Percentiles rank a stretch among this genome's conserved stretches.
These are phyloP conservation scores for Meles meles DNA, from an alignment of 2,113 vertebrate species.

Conservation along the genomic window DNA sequence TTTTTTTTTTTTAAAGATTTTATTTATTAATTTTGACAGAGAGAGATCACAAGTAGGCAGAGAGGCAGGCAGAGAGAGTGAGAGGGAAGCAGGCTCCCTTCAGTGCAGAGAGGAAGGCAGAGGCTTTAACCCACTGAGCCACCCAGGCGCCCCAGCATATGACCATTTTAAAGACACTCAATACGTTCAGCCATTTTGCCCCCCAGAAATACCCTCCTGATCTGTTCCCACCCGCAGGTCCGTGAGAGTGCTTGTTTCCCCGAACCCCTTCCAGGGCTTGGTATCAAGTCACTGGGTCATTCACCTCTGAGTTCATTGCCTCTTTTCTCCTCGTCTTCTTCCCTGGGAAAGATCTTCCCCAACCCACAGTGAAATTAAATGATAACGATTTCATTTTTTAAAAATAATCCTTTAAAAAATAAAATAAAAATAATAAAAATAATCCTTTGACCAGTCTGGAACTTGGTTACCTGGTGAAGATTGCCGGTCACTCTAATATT, in stretches of 20 bases:
- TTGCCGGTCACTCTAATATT: background rate
- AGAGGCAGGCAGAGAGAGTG: too few species aligned
- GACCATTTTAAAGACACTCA: conserved; percentile 48
- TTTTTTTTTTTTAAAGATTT: too few species aligned
- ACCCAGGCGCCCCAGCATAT: too few species aligned
- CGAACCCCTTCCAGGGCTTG: background rate
- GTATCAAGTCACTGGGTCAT: conserved; percentile 18
- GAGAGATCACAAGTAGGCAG: too few species aligned
- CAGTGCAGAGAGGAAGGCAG: too few species aligned
- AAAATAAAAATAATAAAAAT: background rate
- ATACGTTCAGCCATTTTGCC: background rate
- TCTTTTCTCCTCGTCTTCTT: background rate
- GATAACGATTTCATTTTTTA: conserved; percentile 2
- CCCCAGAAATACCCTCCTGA: background rate
- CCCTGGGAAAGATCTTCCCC: background rate
- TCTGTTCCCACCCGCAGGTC: background rate
- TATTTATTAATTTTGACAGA: too few species aligned
- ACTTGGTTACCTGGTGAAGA: background rate
- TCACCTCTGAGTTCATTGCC: conserved; percentile 16
- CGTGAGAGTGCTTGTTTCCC: background rate
- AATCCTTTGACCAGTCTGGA: background rate
- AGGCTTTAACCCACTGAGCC: too few species aligned
- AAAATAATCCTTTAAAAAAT: background rate
- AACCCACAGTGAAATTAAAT: background rate
- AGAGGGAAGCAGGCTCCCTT: too few species aligned